Base-by-base conservation (phyloP, 2,888 invertebrate species). In the Sesia bembeciformis region DNA sequence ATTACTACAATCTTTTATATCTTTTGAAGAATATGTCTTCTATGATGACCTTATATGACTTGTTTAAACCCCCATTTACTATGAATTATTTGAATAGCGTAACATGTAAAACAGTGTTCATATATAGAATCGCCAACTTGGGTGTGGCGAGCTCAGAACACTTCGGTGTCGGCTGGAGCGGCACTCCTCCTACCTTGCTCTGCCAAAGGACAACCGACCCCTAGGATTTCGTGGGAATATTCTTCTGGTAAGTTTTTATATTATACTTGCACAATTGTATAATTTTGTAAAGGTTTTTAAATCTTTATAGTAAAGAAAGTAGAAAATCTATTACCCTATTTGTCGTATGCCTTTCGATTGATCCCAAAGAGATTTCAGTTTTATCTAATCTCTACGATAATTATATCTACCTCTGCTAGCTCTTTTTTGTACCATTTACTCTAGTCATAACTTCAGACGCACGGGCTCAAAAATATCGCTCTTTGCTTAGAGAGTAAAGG, bases 141-240 rank as follows among this genome's bases (percentile, higher is more conserved):
- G 93, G 90, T 93, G 57, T 91, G 93, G 76, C 93, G 95, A 68
- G 94, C 94, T 23, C 92, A 93, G 72, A 94, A 95, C 77, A 92
- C 93, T 50, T 93, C 94, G 57, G 93, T 94, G 52, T 92, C 95
- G 54, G 91, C 94, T n/a, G 95, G 95, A 50, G 93, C 94, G 56
- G 91, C 93, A 54, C 90, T 94, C 54, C 90, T 93, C 53, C 90
- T 96, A 57, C 93, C 94, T 60, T 96, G 96, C 75, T 92, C 93
- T 56, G 95, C 95, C 49, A 93, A 94, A 70, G 96, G 96, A 60
- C 95, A 94, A 81, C 96, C 96, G 5, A 90, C 92, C 62, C 95
- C 96, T 3, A 89, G 91, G 68, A 93, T 94, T 67, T 91, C 92
- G 57, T 94, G 94, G 94, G 92, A 93, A 65, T 94, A 93, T 76